Base-by-base conservation (phyloP, 2,113 vertebrate species). In the Lagopus muta region DNA sequence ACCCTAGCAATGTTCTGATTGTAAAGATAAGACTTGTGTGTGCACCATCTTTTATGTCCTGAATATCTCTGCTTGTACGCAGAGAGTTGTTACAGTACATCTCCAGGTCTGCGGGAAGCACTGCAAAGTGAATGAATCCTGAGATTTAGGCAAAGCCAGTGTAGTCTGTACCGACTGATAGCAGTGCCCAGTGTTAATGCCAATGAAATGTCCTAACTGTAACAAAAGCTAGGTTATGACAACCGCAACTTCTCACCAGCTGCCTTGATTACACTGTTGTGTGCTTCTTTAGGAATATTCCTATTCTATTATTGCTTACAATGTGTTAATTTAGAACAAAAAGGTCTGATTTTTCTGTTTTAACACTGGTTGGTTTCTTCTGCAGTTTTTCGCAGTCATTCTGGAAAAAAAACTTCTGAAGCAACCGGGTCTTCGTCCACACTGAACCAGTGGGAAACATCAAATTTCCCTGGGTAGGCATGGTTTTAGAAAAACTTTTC, bases 401-500 rank as follows among this genome's bases (percentile, higher is more conserved):
- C 13, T 50, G 15, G 65, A 83, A 86, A 78, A 27, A 54, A 75
- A 34, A 30, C 1, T 0, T 80, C 65, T 67, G 73, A 89, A 92
- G 12, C 61, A 54, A 47, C 20, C 64, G 78, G 38, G 75, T 67
- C 43, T 43, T 90, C 52, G 42, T 75, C 82, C 78, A 19, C 47
- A 14, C 30, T 34, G 40, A 73, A 80, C 32, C 65, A 79, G 52
- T 69, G 71, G 52, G 83, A 95, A 95, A 32, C 66, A 78, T 69
- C 78, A 76, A 71, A 86, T 91, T 89, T 96, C 82, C 74, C 73
- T 77, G 65, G 74, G 58, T 86, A 92, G 92, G 38, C 74, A 84
- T 72, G 83, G 88, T 77, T 94, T 96, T 89, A 91, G 80, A 62
- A 90, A 90, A 97, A 95, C 82, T 96, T 92, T 89, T 30, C 82